These are phyloP conservation scores for Spisula subtruncata DNA, from an alignment of 2,888 invertebrate genomes.

Conservation along the genomic window DNA sequence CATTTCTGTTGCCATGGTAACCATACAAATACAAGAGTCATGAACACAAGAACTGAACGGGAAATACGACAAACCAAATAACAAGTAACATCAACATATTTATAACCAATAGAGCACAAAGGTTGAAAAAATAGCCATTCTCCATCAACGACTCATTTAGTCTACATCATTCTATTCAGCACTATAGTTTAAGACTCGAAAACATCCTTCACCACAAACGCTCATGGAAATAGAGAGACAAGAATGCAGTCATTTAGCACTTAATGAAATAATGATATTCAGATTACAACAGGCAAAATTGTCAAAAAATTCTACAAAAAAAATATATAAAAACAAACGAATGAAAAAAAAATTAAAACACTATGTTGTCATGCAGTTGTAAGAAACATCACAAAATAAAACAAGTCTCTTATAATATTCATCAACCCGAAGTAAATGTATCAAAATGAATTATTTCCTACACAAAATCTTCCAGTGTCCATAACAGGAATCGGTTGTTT, in stretches of 20 bases:
- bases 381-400: background rate
- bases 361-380: background rate
- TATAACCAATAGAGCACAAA: too few relatives aligned
- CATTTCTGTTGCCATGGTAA: background rate
- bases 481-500: background rate
- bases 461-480: background rate
- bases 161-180: background rate
- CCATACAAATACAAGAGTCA: background rate
- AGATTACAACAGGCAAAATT: background rate
- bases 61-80: background rate
- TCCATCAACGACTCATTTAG: too few relatives aligned
- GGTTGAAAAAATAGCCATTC: background rate
- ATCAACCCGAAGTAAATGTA: background rate
- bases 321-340: background rate
- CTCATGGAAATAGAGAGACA: background rate
- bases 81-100: background rate
- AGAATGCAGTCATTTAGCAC: background rate
- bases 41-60: conserved; percentile 12
- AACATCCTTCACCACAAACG: background rate
- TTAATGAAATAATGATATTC: background rate
- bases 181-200: background rate
- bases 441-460: background rate
- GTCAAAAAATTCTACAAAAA: conserved; percentile 1
- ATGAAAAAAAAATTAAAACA: conserved; percentile 13
- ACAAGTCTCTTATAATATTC: background rate